Evolutionary conservation across 2,888 invertebrate genomes (phyloP).

Genomic region (Diarsia dahlii): DNA sequence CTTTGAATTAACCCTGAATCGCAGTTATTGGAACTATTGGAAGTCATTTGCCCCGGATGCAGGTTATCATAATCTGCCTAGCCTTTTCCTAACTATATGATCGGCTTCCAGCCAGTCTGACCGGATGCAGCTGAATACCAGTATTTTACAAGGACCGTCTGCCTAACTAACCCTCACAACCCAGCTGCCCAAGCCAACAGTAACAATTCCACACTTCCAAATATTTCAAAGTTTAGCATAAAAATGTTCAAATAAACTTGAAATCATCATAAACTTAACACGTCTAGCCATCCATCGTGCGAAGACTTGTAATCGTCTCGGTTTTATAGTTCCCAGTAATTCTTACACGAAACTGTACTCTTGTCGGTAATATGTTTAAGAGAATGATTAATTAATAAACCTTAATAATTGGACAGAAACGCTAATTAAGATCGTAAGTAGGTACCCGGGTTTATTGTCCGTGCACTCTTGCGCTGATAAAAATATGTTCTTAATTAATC

Average conservation of each 20-base stretch:
- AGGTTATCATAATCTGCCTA: not conserved
- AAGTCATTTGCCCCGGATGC: not conserved
- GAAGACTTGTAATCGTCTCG: slow-evolving; percentile 45
- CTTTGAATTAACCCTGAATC: not conserved
- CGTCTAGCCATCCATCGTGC: slow-evolving; percentile 15
- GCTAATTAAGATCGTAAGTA: slow-evolving; percentile 54
- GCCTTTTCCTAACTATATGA: too few relatives aligned
- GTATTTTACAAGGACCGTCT: too few relatives aligned
- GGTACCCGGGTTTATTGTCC: slow-evolving; percentile 38
- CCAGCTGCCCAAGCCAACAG: too few relatives aligned
- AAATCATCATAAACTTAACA: slow-evolving; percentile 31
- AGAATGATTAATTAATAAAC: slow-evolving; percentile 62
- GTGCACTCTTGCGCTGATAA: slow-evolving; percentile 20
- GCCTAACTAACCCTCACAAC: too few relatives aligned
- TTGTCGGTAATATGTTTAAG: slow-evolving; percentile 48
- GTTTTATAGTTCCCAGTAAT: slow-evolving; percentile 37
- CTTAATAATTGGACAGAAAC: slow-evolving; percentile 49
- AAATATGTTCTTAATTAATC: slow-evolving; percentile 13
- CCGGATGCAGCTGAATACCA: too few relatives aligned
- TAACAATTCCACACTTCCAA: not conserved
- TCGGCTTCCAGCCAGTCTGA: too few relatives aligned
- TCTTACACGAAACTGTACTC: slow-evolving; percentile 28
- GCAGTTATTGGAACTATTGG: not conserved
- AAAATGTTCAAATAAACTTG: slow-evolving; percentile 6
- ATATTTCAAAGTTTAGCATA: not conserved